These are phyloP conservation scores for Macroglossus sobrinus DNA, from an alignment of 2,113 vertebrate species.

Conservation along the genomic window DNA sequence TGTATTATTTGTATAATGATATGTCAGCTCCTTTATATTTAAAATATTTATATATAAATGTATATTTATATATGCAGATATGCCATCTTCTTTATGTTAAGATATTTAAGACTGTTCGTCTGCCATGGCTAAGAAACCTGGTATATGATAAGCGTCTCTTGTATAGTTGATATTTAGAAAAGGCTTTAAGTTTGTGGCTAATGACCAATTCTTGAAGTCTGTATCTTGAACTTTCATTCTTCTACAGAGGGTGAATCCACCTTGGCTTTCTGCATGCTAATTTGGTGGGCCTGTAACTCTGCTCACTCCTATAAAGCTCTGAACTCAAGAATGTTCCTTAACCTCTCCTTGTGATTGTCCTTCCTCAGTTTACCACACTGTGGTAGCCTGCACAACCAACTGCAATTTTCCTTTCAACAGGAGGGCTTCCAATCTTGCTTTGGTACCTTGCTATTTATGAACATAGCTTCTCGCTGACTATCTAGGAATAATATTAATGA, in stretches of 20 bases:
- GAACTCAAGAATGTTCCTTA: background rate
- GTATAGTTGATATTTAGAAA: background rate
- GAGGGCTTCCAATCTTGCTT: background rate
- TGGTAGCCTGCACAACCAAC: background rate
- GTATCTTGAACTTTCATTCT: background rate
- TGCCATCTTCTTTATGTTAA: constrained; percentile 6
- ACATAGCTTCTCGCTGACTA: background rate
- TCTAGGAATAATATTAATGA: background rate
- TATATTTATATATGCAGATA: background rate
- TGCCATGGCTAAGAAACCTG: background rate
- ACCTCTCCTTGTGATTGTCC: background rate
- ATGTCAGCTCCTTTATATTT: background rate
- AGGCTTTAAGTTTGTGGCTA: background rate
- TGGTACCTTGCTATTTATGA: background rate
- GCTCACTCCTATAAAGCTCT: background rate
- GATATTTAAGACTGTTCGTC: background rate
- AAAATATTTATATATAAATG: background rate
- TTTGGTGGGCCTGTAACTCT: background rate
- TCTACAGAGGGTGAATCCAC: background rate
- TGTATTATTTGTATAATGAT: background rate
- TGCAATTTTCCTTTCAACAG: background rate
- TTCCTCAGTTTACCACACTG: background rate
- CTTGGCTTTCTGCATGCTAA: background rate
- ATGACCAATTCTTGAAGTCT: background rate
- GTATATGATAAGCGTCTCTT: background rate